Conservation (phyloP, 2,113 vertebrate species). For the Catharus fuscescens region DNA sequence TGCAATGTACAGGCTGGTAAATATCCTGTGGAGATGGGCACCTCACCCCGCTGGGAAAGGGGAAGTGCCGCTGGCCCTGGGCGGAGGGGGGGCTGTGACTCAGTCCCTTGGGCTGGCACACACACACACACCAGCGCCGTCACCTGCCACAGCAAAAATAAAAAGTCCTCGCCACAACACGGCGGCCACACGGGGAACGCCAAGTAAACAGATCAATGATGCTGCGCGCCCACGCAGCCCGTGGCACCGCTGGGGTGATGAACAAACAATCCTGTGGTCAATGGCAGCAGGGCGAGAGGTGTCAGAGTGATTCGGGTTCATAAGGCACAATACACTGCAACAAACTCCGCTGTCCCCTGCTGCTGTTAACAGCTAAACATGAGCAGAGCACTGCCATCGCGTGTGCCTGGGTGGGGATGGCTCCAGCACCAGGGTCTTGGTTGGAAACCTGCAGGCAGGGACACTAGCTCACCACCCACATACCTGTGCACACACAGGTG, state of each 20-base stretch:
- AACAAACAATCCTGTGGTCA: background rate
- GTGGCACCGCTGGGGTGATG: background rate
- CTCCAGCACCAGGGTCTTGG: fast-evolving
- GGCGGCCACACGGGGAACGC: background rate
- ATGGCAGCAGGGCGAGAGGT: background rate
- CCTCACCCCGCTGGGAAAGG: background rate
- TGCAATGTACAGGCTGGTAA: background rate
- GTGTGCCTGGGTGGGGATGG: fast-evolving
- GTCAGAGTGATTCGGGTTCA: fast-evolving
- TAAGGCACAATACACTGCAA: fast-evolving
- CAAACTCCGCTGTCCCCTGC: background rate
- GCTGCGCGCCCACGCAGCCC: fast-evolving
- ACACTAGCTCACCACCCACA: background rate
- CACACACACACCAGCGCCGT: background rate
- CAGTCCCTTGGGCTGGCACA: constrained; percentile 34
- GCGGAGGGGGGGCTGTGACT: constrained; percentile 11
- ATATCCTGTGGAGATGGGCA: background rate
- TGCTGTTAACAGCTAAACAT: background rate
- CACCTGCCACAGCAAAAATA: constrained; percentile 26
- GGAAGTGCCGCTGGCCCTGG: background rate
- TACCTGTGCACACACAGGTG: fast-evolving
- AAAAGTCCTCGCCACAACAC: background rate
- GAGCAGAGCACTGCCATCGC: fast-evolving
- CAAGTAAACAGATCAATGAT: constrained; percentile 7
- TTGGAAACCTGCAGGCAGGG: background rate